These are phyloP conservation scores for Nomada ferruginata DNA, from an alignment of 2,888 invertebrate genomes.

Conservation along the genomic window DNA sequence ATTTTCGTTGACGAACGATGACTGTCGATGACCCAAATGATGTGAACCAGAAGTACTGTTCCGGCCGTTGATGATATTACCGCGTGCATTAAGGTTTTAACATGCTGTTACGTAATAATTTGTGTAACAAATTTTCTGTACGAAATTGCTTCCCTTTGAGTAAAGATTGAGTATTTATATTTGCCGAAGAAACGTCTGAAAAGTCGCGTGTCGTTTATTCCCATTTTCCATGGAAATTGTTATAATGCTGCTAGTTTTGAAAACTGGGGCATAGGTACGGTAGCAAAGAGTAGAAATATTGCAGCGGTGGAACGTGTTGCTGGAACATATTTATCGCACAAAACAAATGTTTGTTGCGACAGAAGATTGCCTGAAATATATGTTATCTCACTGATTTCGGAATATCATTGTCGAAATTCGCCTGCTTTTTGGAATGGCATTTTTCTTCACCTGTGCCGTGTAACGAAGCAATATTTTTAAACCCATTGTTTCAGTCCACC, in stretches of 20 bases:
- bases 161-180: neutral
- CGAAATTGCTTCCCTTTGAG: neutral
- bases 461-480: too few species aligned
- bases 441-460: neutral
- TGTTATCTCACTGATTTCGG: slow-evolving; percentile 42
- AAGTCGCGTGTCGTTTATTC: neutral
- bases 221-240: neutral
- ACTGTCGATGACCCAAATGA: neutral
- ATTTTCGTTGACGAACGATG: slow-evolving; percentile 1
- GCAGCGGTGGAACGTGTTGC: neutral
- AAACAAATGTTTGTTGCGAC: slow-evolving; percentile 36
- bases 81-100: slow-evolving; percentile 8
- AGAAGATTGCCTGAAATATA: slow-evolving; percentile 8
- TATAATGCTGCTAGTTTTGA: neutral
- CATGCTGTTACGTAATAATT: slow-evolving; percentile 11
- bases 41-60: neutral
- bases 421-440: neutral
- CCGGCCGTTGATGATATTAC: slow-evolving; percentile 1
- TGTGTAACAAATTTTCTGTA: neutral
- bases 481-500: too few species aligned
- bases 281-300: neutral
- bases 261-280: too few species aligned
- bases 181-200: neutral
- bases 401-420: slow-evolving; percentile 8
- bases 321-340: slow-evolving; percentile 18